phyloP scores from a whole-genome alignment of 2,888 invertebrate species.

The Apoderus coryli region DNA sequence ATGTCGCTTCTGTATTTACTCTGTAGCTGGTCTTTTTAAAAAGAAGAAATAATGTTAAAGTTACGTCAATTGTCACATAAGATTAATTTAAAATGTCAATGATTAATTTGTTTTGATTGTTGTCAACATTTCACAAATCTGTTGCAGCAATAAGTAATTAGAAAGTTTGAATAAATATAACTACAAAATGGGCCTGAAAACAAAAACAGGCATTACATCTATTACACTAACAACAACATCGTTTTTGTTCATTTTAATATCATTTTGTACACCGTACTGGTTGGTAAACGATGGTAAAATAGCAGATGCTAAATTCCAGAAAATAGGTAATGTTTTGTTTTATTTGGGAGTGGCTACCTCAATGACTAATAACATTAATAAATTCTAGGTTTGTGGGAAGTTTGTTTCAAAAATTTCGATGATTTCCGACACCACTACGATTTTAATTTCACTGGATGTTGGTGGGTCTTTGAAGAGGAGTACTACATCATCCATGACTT shows the following conservation, averaged over 20 bases:
- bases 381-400: slow-evolving; percentile 79
- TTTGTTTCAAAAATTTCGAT: slow-evolving; percentile 78
- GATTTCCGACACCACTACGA: slow-evolving; percentile 80
- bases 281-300: slow-evolving; percentile 68
- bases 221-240: slow-evolving; percentile 49
- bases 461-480: slow-evolving; percentile 97
- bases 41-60: too few relatives aligned
- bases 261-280: slow-evolving; percentile 83
- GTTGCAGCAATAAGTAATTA: too few relatives aligned
- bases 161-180: slow-evolving; percentile 14
- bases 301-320: slow-evolving; percentile 60
- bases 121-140: too few relatives aligned
- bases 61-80: too few relatives aligned
- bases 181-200: slow-evolving; percentile 41
- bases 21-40: too few relatives aligned
- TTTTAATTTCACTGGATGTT: slow-evolving; percentile 69
- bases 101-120: too few relatives aligned
- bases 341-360: slow-evolving; percentile 2
- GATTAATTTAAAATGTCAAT: too few relatives aligned
- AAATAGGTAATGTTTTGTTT: slow-evolving; percentile 48
- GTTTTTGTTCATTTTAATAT: slow-evolving; percentile 58
- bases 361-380: too few relatives aligned
- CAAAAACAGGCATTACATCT: slow-evolving; percentile 50
- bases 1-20: too few relatives aligned
- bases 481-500: slow-evolving; percentile 88